Percentiles rank a stretch among this genome's conserved stretches.
These are phyloP conservation scores for Chalcis sispes DNA, from an alignment of 2,888 invertebrate genomes.

Conservation along the genomic window DNA sequence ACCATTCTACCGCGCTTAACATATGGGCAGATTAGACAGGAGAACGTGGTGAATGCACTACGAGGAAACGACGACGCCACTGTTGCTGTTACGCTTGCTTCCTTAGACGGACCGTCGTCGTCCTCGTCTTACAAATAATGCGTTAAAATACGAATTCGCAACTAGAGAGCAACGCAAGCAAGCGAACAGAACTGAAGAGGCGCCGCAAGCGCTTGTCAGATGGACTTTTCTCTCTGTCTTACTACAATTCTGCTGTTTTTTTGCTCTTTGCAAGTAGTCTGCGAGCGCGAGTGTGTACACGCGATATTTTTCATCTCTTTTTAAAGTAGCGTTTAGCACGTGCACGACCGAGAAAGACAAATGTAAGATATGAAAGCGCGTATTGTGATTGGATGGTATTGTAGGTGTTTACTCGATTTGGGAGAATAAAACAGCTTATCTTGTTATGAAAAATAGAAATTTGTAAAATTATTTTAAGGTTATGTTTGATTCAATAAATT, in stretches of 20 bases:
- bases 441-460: not conserved
- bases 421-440: not conserved
- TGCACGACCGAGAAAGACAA: conserved; percentile 19
- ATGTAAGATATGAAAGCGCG: no score
- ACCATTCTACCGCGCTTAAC: conserved; percentile 67
- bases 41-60: conserved; percentile 44
- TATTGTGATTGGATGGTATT: not conserved
- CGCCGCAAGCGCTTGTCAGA: conserved; percentile 34
- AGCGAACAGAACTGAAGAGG: conserved; percentile 31
- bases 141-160: no score
- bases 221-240: not conserved
- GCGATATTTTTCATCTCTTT: not conserved
- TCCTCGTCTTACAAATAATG: no score
- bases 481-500: not conserved
- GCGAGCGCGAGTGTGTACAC: not conserved
- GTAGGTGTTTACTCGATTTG: conserved; percentile 28
- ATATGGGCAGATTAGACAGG: conserved; percentile 61
- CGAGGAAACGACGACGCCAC: conserved; percentile 48
- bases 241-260: not conserved
- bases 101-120: not conserved
- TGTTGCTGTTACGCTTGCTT: not conserved
- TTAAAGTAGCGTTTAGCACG: conserved; percentile 15
- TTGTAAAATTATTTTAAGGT: conserved; percentile 13
- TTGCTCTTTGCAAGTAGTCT: not conserved
- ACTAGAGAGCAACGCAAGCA: not conserved